phyloP scores from a whole-genome alignment of 2,888 invertebrate species.

The Thymelicus sylvestris region DNA sequence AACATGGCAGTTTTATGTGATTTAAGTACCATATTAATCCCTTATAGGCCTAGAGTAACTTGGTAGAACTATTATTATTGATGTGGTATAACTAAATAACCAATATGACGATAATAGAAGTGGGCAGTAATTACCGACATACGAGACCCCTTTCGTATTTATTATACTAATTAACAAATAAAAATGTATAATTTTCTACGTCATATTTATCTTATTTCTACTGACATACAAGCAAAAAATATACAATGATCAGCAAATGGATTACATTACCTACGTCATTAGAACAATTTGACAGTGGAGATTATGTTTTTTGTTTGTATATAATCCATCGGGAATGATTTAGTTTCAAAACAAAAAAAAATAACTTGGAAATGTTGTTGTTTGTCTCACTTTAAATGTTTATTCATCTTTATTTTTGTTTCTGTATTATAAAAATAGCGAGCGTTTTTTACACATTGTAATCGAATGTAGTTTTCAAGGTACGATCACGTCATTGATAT shows the following conservation, averaged over 20 bases:
- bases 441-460: background rate
- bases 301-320: conserved; percentile 19
- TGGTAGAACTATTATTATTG: no score
- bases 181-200: no score
- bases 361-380: background rate
- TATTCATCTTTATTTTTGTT: background rate
- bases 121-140: no score
- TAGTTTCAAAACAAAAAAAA: background rate
- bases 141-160: no score
- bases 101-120: no score
- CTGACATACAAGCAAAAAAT: conserved; percentile 25
- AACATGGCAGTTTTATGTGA: no score
- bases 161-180: no score
- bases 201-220: background rate
- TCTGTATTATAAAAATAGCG: background rate
- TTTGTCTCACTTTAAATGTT: background rate
- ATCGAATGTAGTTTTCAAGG: conserved; percentile 3
- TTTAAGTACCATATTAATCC: no score
- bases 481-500: background rate
- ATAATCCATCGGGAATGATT: conserved; percentile 14
- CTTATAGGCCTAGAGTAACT: no score
- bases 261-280: conserved; percentile 27
- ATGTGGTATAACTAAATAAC: no score
- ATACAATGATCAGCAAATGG: conserved; percentile 22
- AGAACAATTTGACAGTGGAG: conserved; percentile 10